phyloP scores from a whole-genome alignment of 2,888 invertebrate species.

The Tromatobia lineatoria region DNA sequence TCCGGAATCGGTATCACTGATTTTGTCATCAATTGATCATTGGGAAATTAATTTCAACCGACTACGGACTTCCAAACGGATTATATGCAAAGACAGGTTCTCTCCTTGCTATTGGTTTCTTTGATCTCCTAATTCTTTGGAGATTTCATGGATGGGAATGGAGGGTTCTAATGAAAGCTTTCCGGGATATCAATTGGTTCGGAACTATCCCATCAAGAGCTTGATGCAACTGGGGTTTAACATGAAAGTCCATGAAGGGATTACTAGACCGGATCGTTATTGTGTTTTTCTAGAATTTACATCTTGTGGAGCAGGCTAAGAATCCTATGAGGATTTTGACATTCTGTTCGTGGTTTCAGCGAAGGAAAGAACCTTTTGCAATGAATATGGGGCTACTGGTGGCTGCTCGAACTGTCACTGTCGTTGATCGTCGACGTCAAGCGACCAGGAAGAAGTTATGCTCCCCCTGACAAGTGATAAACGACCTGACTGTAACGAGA shows the following conservation, averaged over 20 bases:
- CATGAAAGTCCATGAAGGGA: neutral
- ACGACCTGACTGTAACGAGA: conserved; percentile 65
- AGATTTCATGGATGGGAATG: neutral
- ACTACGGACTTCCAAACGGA: neutral
- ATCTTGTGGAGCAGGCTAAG: neutral
- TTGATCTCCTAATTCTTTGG: neutral
- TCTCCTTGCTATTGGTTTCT: neutral
- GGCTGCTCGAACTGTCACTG: conserved; percentile 44
- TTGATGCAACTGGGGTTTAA: neutral
- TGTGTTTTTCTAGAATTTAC: neutral
- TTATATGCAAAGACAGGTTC: neutral
- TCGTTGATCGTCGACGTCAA: conserved; percentile 54
- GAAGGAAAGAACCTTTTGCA: conserved; percentile 42
- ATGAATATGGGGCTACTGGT: conserved; percentile 19
- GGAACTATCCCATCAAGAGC: neutral
- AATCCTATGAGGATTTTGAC: conserved; percentile 27
- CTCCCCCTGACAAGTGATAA: conserved; percentile 70
- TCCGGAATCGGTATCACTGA: neutral
- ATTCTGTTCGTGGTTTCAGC: conserved; percentile 1
- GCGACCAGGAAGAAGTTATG: conserved; percentile 40
- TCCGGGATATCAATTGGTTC: neutral
- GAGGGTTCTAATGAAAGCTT: no score
- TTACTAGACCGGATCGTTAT: no score
- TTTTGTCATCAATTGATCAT: neutral
- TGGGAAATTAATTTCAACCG: neutral